A percentile compares a stretch with the other conserved stretches of the same genome.
These are phyloP conservation scores for Tenthredo amoena DNA, from an alignment of 2,888 invertebrate species.

Conservation along the genomic window DNA sequence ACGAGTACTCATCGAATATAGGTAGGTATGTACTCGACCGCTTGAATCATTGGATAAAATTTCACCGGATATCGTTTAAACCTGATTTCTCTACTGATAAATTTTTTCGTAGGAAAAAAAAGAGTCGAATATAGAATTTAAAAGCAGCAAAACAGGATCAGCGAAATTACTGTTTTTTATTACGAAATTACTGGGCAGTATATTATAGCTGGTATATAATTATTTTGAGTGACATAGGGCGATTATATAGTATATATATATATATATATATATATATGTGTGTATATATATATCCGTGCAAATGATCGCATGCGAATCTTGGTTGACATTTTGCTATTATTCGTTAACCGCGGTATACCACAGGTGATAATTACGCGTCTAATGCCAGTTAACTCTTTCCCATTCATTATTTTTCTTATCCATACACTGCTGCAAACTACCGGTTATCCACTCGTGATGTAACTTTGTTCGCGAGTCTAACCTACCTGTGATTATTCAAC, in stretches of 20 bases:
- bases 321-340: not conserved
- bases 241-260: not conserved
- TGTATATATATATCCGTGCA: not conserved
- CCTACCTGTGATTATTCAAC: not conserved
- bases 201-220: not conserved
- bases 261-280: too few species aligned
- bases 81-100: not conserved
- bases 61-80: not conserved
- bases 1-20: not conserved
- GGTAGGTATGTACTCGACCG: not conserved
- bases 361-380: not conserved
- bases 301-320: not conserved
- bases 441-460: not conserved
- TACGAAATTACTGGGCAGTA: not conserved
- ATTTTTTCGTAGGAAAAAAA: not conserved
- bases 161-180: not conserved
- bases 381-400: not conserved
- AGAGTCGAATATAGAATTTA: not conserved
- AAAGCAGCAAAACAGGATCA: not conserved
- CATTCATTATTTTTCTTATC: constrained; percentile 13
- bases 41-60: not conserved
- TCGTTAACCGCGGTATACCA: not conserved
- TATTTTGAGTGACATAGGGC: not conserved
- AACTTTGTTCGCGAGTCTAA: constrained; percentile 1
- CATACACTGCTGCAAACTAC: not conserved